phyloP scores from a whole-genome alignment of 2,888 invertebrate species.

The Autographa pulchrina region DNA sequence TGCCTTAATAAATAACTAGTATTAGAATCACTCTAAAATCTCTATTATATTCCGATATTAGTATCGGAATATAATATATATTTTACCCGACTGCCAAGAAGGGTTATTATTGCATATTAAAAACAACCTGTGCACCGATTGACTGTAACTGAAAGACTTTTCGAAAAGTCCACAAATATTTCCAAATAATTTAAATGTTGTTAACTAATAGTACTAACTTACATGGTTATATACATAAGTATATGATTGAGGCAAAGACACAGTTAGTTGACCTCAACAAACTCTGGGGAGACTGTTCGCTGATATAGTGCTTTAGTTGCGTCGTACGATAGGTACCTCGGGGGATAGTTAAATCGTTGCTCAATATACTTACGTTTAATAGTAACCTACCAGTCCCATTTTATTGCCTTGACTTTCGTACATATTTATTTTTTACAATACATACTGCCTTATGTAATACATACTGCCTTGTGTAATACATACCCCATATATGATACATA shows the following conservation, averaged over 20 bases:
- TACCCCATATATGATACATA: too few species aligned
- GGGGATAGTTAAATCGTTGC: conserved; percentile 10
- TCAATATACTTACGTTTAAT: conserved; percentile 4
- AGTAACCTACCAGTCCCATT: not conserved
- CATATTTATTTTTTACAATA: too few species aligned
- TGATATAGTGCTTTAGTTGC: conserved; percentile 32
- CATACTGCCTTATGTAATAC: too few species aligned
- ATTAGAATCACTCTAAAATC: too few species aligned
- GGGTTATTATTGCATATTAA: too few species aligned
- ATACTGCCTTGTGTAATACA: too few species aligned
- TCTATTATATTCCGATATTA: too few species aligned
- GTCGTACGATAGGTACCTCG: conserved; percentile 22
- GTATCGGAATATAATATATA: too few species aligned
- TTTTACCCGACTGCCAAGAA: too few species aligned
- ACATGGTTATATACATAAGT: not conserved
- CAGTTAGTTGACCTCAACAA: not conserved
- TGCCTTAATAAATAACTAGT: not conserved
- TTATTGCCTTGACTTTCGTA: not conserved
- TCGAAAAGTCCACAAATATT: not conserved
- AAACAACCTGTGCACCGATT: not conserved
- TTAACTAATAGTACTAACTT: not conserved
- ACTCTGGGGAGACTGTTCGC: conserved; percentile 25
- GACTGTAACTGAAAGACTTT: not conserved
- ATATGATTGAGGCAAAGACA: not conserved
- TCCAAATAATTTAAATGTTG: too few species aligned